Conservation (phyloP, 2,113 vertebrate species). For the Sitta europaea region DNA sequence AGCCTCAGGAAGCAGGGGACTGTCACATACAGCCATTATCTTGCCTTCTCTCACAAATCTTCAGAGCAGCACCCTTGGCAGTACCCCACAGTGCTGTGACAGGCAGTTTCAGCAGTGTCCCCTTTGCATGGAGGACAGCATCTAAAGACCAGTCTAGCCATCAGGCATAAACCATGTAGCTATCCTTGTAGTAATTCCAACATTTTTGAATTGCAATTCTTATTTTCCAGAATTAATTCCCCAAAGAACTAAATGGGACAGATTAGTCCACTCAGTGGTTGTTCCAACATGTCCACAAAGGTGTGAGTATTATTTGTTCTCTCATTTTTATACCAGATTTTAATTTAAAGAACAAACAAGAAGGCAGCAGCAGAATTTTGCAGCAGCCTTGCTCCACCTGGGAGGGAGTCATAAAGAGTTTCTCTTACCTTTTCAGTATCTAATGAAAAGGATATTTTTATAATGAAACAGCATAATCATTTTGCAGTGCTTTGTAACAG, state of each 20-base stretch:
- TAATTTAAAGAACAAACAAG: not conserved
- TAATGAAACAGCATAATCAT: not conserved
- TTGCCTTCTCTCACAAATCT: not conserved
- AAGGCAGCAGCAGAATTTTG: not conserved
- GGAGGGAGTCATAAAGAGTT: not conserved
- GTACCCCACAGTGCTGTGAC: fast-evolving
- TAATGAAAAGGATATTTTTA: not conserved
- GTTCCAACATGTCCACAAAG: not conserved
- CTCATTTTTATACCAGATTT: not conserved
- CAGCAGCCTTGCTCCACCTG: not conserved
- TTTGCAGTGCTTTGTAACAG: not conserved
- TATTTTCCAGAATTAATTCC: not conserved
- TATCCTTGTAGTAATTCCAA: not conserved
- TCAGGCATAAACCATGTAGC: not conserved
- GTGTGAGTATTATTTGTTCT: not conserved
- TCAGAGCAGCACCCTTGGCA: not conserved
- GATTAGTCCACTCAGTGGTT: not conserved
- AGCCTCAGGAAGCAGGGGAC: not conserved
- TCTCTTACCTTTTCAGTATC: not conserved
- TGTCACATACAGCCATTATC: not conserved
- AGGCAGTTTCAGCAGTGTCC: not conserved
- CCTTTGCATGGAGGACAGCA: not conserved
- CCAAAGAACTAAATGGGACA: not conserved
- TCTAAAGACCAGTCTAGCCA: not conserved
- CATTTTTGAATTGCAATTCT: not conserved